Evolutionary conservation across 2,113 vertebrate genomes (phyloP), one percentile per base, ranked within the genome.

Genomic region (Passer montanus): DNA sequence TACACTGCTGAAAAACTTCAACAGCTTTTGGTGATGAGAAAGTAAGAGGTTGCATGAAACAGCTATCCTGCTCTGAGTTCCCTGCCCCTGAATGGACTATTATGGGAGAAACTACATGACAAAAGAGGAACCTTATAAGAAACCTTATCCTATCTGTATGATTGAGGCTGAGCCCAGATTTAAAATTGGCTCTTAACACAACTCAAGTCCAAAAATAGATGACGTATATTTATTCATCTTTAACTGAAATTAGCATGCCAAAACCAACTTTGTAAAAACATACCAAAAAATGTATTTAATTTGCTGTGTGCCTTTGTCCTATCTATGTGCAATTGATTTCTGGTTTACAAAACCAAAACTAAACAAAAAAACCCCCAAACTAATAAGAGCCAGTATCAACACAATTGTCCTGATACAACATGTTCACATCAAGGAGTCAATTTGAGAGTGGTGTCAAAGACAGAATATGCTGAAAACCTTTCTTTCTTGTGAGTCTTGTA

Each of bases 181-280:
- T 95, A 72, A 90, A 95, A 84, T 39, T 74, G 55, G 31, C 18
- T 86, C 15, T 81, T 76, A 91, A 35, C 39, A 84, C 63, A 83
- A 80, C 47, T 66, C 14, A 76, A 64, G 31, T 73, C 59, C 73
- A 82, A 93, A 97, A 93, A 89, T 74, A 95, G 84, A 82, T 64
- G 13, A 88, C 22, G 15, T 79, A 24, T 84, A 93, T 90, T 95
- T 95, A 93, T 93, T 96, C 79, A 95, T 90, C 47, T 90, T 94
- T 39, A 85, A 50, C 53, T 82, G 74, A 88, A 88, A 90, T 87
- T 76, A 93, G 4, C 35, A 53, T 88, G 79, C 66, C 95, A 91
- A 96, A 93, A 69, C 6, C 66, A 89, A 87, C 82, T 70, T 59
- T 89, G 26, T 79, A 93, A 72, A 89, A 84, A 24, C 44, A 50